A percentile compares a stretch with the other conserved stretches of the same genome.
Conservation (phyloP, 1,140 invertebrate species). For the Papilio xuthus region DNA sequence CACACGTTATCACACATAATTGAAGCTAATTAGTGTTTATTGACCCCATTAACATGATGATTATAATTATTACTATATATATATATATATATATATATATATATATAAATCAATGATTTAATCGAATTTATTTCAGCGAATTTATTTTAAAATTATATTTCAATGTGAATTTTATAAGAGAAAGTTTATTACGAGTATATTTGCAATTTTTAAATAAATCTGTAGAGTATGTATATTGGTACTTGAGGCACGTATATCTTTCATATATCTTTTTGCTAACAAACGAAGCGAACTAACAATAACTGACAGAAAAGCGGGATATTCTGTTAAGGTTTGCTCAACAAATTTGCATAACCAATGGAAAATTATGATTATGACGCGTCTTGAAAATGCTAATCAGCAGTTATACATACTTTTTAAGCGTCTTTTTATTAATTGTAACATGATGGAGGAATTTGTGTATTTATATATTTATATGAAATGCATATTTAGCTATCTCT, state of each 20-base stretch:
- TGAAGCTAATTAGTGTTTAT: constrained; percentile 20
- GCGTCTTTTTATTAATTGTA: too few relatives aligned
- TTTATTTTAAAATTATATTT: too few relatives aligned
- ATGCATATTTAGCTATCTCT: too few relatives aligned
- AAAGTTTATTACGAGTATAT: too few relatives aligned
- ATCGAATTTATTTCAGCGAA: background rate
- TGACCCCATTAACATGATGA: background rate
- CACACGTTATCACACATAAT: background rate
- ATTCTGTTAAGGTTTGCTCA: background rate
- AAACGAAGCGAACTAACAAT: constrained; percentile 18
- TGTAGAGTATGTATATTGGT: background rate
- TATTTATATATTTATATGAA: too few relatives aligned
- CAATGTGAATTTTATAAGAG: too few relatives aligned
- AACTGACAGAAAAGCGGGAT: background rate
- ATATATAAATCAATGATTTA: background rate
- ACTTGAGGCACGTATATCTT: background rate
- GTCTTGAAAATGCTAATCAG: background rate
- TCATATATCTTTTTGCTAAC: background rate
- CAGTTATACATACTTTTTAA: background rate
- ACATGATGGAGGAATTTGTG: too few relatives aligned
- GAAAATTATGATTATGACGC: background rate
- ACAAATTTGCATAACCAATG: constrained; percentile 17
- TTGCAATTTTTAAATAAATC: background rate
- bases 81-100: background rate
- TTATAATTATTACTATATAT: background rate